phyloP scores from a whole-genome alignment of 2,888 invertebrate genomes.

The Gerosis bhagava region DNA sequence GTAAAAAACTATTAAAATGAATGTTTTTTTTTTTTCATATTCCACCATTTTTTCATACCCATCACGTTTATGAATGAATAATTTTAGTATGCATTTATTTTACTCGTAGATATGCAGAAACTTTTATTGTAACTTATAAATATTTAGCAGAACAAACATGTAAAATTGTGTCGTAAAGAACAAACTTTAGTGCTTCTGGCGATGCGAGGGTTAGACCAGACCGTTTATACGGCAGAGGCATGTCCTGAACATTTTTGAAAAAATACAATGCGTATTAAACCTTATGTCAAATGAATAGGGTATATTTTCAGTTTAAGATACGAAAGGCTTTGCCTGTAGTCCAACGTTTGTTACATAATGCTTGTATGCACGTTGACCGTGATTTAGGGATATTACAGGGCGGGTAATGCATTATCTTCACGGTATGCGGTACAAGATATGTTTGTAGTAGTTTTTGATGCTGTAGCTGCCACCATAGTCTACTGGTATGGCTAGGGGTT shows the following conservation, averaged over 20 bases:
- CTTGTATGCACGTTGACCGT: constrained; percentile 10
- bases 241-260: constrained; percentile 10
- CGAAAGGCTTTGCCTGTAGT: constrained; percentile 2
- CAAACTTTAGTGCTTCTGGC: constrained; percentile 34
- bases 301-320: too few relatives aligned
- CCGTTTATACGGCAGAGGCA: not conserved
- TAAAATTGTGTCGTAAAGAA: constrained; percentile 35
- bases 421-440: constrained; percentile 11
- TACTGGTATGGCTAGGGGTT: too few relatives aligned
- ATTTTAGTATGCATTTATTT: too few relatives aligned
- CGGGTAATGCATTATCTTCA: constrained; percentile 21
- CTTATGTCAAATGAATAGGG: not conserved
- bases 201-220: constrained; percentile 23
- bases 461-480: too few relatives aligned
- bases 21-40: too few relatives aligned
- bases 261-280: not conserved
- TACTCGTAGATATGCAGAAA: too few relatives aligned
- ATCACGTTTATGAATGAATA: too few relatives aligned
- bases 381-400: constrained; percentile 23
- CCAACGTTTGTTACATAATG: constrained; percentile 1
- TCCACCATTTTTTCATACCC: too few relatives aligned
- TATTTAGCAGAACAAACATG: constrained; percentile 13
- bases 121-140: constrained; percentile 17
- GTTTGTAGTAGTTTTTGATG: constrained; percentile 3
- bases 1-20: too few relatives aligned